Percentiles rank a stretch among this genome's conserved stretches.
These are phyloP conservation scores for Pogonognathellus flavescens DNA, from an alignment of 1,140 invertebrate genomes.

Conservation along the genomic window DNA sequence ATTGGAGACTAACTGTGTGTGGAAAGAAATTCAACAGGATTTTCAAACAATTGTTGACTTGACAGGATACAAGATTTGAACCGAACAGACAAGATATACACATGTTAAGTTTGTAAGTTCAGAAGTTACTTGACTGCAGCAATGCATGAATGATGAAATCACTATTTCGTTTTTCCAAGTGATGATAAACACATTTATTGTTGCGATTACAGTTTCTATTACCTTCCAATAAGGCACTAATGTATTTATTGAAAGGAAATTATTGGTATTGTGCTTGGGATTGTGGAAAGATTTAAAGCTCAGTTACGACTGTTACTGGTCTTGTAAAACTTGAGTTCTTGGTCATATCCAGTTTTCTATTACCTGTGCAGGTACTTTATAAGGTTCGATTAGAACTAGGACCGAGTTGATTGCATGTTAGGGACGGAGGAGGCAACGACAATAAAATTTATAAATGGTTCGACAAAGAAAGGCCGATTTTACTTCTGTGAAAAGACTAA, in stretches of 20 bases:
- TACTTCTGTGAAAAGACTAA: neutral
- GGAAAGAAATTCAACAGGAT: slow-evolving; percentile 11
- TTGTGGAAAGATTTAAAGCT: neutral
- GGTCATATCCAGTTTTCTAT: neutral
- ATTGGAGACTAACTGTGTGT: no score
- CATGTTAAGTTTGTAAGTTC: slow-evolving; percentile 15
- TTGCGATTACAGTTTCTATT: neutral
- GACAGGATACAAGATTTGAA: neutral
- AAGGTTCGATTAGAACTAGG: slow-evolving; percentile 21
- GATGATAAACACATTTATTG: slow-evolving; percentile 13
- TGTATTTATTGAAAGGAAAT: slow-evolving; percentile 19
- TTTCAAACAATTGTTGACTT: neutral
- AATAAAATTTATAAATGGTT: slow-evolving; percentile 49
- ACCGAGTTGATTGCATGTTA: slow-evolving; percentile 1
- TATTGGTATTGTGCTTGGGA: neutral
- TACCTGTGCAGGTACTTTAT: slow-evolving; percentile 29
- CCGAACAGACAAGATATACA: neutral
- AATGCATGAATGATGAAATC: neutral
- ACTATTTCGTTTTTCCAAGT: neutral
- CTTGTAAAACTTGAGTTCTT: no score
- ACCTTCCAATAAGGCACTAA: slow-evolving; percentile 27
- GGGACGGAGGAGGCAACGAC: neutral
- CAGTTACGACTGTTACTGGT: neutral
- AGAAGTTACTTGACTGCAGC: neutral
- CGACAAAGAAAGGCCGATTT: slow-evolving; percentile 2